A percentile compares a stretch with the other conserved stretches of the same genome.
Evolutionary conservation across 2,888 invertebrate genomes (phyloP).

Genomic region (Tortrix viridana): DNA sequence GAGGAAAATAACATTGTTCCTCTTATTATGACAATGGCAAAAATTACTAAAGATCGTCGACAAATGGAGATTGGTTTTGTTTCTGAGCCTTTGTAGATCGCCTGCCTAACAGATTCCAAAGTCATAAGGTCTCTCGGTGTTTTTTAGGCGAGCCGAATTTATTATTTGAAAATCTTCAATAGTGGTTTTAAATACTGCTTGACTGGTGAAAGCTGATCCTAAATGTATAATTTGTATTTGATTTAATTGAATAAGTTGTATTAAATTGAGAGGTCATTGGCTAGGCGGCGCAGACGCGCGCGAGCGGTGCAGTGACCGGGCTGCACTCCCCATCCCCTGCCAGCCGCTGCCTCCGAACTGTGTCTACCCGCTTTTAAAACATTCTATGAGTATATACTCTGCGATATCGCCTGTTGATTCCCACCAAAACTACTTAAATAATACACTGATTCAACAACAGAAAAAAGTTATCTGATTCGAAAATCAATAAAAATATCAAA

Average conservation of each 20-base stretch:
- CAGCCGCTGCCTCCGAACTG: constrained; percentile 44
- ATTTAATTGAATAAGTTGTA: constrained; percentile 6
- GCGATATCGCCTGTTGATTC: constrained; percentile 26
- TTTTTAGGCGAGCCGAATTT: neutral
- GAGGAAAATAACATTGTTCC: too few relatives aligned
- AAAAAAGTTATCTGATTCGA: too few relatives aligned
- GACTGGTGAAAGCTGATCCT: neutral
- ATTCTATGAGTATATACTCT: neutral
- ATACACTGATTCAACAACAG: neutral
- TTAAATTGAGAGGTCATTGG: constrained; percentile 45
- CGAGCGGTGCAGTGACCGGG: constrained; percentile 85
- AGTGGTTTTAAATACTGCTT: neutral
- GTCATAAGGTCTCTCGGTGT: constrained; percentile 1
- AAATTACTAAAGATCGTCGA: too few relatives aligned
- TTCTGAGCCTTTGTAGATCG: too few relatives aligned
- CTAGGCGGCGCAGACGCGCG: constrained; percentile 67
- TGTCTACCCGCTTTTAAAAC: constrained; percentile 46
- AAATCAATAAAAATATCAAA: too few relatives aligned
- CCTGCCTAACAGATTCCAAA: neutral
- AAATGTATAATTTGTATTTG: neutral
- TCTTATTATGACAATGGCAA: too few relatives aligned
- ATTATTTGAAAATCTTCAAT: too few relatives aligned
- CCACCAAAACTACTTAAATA: neutral
- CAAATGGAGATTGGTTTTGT: too few relatives aligned
- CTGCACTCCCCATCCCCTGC: constrained; percentile 72